phyloP scores from a whole-genome alignment of 2,113 vertebrate species.

The Sphyrna mokarran region DNA sequence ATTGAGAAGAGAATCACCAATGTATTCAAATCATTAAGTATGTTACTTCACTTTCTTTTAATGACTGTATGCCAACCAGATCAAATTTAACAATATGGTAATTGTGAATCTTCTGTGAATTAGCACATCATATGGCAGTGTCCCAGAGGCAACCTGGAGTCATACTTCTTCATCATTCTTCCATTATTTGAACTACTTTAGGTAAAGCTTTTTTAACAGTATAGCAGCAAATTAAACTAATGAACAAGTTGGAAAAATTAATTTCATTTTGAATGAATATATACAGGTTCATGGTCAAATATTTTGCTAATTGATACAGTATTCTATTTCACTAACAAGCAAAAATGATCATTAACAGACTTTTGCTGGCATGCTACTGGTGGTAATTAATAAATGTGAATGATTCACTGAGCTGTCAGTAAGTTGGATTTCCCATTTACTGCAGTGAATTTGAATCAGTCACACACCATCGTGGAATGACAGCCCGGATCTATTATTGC shows the following conservation, averaged over 20 bases:
- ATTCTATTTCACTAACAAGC: neutral
- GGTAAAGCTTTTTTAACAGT: neutral
- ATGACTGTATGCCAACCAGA: neutral
- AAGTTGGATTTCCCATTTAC: neutral
- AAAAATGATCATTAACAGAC: neutral
- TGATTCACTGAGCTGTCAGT: conserved; percentile 29
- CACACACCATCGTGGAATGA: neutral
- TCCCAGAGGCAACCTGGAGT: neutral
- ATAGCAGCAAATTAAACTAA: neutral
- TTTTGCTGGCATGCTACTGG: neutral
- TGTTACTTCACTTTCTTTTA: neutral
- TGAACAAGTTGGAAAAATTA: neutral
- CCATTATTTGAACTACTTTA: neutral
- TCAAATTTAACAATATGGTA: neutral
- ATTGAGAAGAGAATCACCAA: neutral
- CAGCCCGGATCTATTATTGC: conserved; percentile 8
- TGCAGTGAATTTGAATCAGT: conserved; percentile 11
- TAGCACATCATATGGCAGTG: neutral
- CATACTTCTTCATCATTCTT: neutral
- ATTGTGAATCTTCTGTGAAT: neutral
- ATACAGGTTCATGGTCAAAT: neutral
- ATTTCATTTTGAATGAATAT: neutral
- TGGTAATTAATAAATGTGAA: conserved; percentile 12
- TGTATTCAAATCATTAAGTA: neutral
- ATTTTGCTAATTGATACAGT: neutral